Conservation (phyloP, 2,797 vertebrate genomes). For the Danio albolineatus region DNA sequence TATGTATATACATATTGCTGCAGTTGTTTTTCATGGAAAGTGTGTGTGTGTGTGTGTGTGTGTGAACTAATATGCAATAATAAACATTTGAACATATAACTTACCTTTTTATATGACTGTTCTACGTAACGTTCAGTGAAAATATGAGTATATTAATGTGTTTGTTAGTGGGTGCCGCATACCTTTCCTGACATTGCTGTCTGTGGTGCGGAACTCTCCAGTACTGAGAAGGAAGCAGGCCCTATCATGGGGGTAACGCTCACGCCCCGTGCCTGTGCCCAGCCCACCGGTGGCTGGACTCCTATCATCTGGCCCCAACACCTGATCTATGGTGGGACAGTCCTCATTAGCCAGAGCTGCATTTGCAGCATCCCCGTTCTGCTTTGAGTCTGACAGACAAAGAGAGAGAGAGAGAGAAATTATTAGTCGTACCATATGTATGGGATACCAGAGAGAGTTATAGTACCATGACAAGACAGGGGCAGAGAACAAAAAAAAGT, state of each 20-base stretch:
- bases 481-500: slow-evolving; percentile 41
- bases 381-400: slow-evolving; percentile 84
- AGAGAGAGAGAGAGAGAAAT: not conserved
- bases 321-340: slow-evolving; percentile 92
- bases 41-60: slow-evolving; percentile 11
- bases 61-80: not conserved
- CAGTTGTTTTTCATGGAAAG: not conserved
- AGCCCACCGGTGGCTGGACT: slow-evolving; percentile 82
- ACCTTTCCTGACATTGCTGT: slow-evolving; percentile 95
- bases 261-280: slow-evolving; percentile 76
- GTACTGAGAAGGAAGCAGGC: slow-evolving; percentile 93
- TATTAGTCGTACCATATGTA: not conserved
- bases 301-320: slow-evolving; percentile 90
- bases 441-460: slow-evolving; percentile 5
- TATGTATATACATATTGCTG: not conserved
- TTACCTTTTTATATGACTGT: slow-evolving; percentile 44
- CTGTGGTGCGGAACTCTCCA: slow-evolving; percentile 88
- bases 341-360: slow-evolving; percentile 92
- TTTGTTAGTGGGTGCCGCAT: slow-evolving; percentile 64
- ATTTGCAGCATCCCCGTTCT: slow-evolving; percentile 89
- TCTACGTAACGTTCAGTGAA: slow-evolving; percentile 24
- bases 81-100: not conserved
- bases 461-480: slow-evolving; percentile 9
- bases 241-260: slow-evolving; percentile 89
- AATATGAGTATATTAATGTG: slow-evolving; percentile 25